Evolutionary conservation across 1,140 invertebrate species (phyloP).

Genomic region (Sweltsa coloradensis): DNA sequence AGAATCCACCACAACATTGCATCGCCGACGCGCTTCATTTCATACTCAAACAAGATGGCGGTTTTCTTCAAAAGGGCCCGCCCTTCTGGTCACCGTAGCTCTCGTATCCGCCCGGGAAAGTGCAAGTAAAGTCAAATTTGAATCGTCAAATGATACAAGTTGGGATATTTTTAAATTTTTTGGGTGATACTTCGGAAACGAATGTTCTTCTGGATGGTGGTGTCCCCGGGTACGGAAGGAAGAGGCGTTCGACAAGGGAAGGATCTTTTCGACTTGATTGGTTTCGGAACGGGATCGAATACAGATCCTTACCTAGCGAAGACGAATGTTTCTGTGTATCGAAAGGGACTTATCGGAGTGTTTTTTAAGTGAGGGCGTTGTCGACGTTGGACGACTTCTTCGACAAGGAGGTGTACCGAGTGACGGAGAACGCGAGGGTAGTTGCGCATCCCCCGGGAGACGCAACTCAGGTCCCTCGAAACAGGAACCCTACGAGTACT

Average conservation of each 20-base stretch:
- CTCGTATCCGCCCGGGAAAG: too few relatives aligned
- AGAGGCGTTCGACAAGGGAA: constrained; percentile 40
- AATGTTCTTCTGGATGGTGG: too few relatives aligned
- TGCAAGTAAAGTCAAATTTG: too few relatives aligned
- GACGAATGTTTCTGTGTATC: constrained; percentile 53
- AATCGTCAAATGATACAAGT: too few relatives aligned
- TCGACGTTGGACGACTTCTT: constrained; percentile 64
- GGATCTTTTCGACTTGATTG: constrained; percentile 58
- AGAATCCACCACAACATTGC: too few relatives aligned
- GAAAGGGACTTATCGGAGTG: constrained; percentile 65
- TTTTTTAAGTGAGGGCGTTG: constrained; percentile 61
- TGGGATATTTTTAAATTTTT: too few relatives aligned
- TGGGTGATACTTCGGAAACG: too few relatives aligned
- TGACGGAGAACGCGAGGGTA: constrained; percentile 56
- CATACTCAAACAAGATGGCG: too few relatives aligned
- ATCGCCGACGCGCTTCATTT: too few relatives aligned
- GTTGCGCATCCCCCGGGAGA: constrained; percentile 48
- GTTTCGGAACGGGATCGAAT: constrained; percentile 51
- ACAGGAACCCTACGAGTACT: constrained; percentile 30
- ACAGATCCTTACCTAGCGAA: constrained; percentile 61
- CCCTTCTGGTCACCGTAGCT: too few relatives aligned
- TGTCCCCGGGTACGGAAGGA: too few relatives aligned
- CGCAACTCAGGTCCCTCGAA: constrained; percentile 44
- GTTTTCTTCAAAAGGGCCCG: too few relatives aligned
- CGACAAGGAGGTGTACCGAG: constrained; percentile 37